Base-by-base conservation (phyloP, 2,113 vertebrate genomes). In the Eira barbara region DNA sequence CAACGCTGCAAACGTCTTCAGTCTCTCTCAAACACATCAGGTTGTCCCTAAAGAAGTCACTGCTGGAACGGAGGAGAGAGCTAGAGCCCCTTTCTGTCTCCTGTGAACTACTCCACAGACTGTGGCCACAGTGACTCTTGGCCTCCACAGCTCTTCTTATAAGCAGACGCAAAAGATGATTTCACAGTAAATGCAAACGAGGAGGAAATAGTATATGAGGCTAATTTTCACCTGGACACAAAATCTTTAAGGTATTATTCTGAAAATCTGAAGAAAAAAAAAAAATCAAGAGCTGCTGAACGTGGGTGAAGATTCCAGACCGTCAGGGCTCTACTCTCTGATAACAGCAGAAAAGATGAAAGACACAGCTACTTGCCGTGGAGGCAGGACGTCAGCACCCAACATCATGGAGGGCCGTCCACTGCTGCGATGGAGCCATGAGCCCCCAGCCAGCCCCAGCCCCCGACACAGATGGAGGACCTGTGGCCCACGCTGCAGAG, bases 61-160 rank as follows among this genome's bases (percentile, higher is more conserved):
- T 23, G 49, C 9, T 9, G 13, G 27, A 27, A 20, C 52, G 36
- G n/a, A 29, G 85, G 17, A 31, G 3, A 13, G 34, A 21, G 8
- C 18, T 2, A 1, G 17, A 8, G 31, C 3, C 29, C 63, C 47
- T 8, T 21, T 8, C 12, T 7, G 25, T 14, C 20, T 57, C 52
- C 80, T 45, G 17, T 21, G 15, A 15, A 47, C 6, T 1, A 25
- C 45, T 6, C 11, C 0, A 3, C 21, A 55, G 11, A 18, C 55
- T 15, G 45, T 6, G 15, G 8, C 49, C 69, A 89, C 13, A 45
- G 21, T 3, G 18, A 47, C 74, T 15, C 3, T 4, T 14, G 47
- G 15, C 7, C 74, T n/a, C 74, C 27, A 8, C n/a, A 25, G 65
- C 1, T 11, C 47, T 74, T 6, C 36, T 74, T 4, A 3, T 0